Base-by-base conservation (phyloP, 1,140 invertebrate genomes). In the Trachymyrmex cornetzi region DNA sequence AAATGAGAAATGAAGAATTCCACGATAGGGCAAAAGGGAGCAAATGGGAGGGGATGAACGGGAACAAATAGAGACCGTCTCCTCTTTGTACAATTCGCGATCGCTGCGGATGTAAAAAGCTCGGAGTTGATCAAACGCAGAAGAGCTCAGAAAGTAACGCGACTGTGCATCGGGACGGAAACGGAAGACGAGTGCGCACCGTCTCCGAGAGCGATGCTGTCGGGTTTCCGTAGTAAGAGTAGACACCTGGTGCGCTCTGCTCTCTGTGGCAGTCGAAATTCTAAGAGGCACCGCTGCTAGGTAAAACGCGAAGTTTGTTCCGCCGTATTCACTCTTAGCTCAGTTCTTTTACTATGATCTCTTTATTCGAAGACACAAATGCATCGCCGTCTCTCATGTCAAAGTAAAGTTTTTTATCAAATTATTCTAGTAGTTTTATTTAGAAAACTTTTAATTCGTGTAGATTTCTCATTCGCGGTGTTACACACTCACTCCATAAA, bases 111-210 rank as follows among this genome's bases (percentile, higher is more conserved):
- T 63, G 22, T 80, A 72, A 82, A 67, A 69, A 87, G 48, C 27
- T 19, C 55, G 64, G 67, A 22, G 38, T 59, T 88, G 89, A 91
- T 91, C 89, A 87, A 90, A 91, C 89, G 88, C 67, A 12, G 38
- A 30, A 30, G 75, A 50, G 61, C 69, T 53, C 27, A 34, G 1
- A 12, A 63, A 22, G 88, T 55, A 69, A 75, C 80, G 74, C 48
- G 88, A 57, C 59, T 64, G 77, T 57, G 66, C 67, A 75, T 72
- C 57, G 75, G 30, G 22, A 38, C 14, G 67, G 77, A 80, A 80
- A 48, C 53, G 67, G 64, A 72, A 72, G 74, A 74, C 30, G 34
- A 64, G 86, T 77, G 80, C 7, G 64, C 80, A 75, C 44, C 57
- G 38, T 66, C 72, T 85, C 59, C 59, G n/a, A 64, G 75, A 82